Percentiles rank a stretch among this genome's conserved stretches.
Conservation (phyloP, 2,113 vertebrate genomes). For the Chaenogobius annularis region DNA sequence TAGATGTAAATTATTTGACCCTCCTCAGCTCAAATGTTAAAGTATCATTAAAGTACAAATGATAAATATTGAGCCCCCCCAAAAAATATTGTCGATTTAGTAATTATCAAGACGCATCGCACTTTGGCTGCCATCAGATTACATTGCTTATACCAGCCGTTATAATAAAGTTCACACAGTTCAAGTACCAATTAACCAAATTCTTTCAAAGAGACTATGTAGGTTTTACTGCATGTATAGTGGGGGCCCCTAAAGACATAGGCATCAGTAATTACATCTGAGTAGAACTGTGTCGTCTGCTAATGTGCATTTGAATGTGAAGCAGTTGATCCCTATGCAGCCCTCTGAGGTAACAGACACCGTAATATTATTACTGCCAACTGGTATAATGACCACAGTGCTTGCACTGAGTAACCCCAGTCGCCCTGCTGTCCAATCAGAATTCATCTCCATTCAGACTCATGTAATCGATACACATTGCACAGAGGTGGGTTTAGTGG, state of each 20-base stretch:
- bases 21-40: no score
- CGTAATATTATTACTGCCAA: conserved; percentile 25
- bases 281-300: conserved; percentile 25
- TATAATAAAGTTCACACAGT: conserved; percentile 15
- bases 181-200: conserved; percentile 23
- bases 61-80: neutral
- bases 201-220: conserved; percentile 4
- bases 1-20: no score
- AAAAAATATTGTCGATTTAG: no score
- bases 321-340: conserved; percentile 13
- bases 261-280: conserved; percentile 34
- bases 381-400: conserved; percentile 29
- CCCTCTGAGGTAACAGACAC: conserved; percentile 1
- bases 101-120: no score
- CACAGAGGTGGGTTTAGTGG: neutral
- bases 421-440: neutral
- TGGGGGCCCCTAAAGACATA: conserved; percentile 13
- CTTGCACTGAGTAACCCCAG: conserved; percentile 5
- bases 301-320: conserved; percentile 17
- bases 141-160: conserved; percentile 13
- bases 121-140: neutral
- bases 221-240: neutral
- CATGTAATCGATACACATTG: neutral
- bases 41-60: no score
- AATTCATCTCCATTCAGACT: neutral